These are phyloP conservation scores for Pardalotus punctatus DNA, from an alignment of 2,113 vertebrate genomes.

Conservation along the genomic window DNA sequence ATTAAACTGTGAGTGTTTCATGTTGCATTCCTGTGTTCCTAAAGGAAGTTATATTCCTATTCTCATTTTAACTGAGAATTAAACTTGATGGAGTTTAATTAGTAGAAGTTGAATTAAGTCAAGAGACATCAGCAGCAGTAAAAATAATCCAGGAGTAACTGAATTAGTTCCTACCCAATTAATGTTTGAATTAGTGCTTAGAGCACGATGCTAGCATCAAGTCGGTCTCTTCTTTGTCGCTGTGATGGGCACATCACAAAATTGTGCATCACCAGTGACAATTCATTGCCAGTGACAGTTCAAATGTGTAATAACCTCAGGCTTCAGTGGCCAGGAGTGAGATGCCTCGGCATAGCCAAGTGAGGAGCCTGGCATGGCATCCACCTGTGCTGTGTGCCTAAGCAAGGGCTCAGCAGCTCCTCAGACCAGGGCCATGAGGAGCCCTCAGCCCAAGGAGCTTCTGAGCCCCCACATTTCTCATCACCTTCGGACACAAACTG, in stretches of 20 bases:
- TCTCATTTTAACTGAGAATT: not conserved
- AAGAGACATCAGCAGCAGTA: not conserved
- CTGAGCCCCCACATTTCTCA: not conserved
- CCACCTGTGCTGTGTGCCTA: not conserved
- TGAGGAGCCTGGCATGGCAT: not conserved
- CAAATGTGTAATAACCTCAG: not conserved
- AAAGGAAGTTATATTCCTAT: not conserved
- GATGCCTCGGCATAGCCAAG: not conserved
- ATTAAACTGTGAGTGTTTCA: not conserved
- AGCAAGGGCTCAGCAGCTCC: not conserved
- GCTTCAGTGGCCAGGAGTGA: not conserved
- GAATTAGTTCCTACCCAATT: not conserved
- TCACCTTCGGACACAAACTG: not conserved
- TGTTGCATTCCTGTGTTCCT: not conserved
- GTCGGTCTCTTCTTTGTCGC: not conserved
- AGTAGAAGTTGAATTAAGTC: not conserved
- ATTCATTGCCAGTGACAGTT: not conserved
- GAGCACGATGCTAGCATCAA: not conserved
- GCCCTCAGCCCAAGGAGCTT: not conserved
- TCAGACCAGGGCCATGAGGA: not conserved
- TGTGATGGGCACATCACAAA: not conserved
- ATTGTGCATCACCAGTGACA: rapidly evolving
- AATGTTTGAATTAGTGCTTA: not conserved
- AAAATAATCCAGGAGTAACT: not conserved
- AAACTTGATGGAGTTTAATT: not conserved